These are phyloP conservation scores for Cremastinae sp. DNA, from an alignment of 2,888 invertebrate genomes.

Conservation along the genomic window DNA sequence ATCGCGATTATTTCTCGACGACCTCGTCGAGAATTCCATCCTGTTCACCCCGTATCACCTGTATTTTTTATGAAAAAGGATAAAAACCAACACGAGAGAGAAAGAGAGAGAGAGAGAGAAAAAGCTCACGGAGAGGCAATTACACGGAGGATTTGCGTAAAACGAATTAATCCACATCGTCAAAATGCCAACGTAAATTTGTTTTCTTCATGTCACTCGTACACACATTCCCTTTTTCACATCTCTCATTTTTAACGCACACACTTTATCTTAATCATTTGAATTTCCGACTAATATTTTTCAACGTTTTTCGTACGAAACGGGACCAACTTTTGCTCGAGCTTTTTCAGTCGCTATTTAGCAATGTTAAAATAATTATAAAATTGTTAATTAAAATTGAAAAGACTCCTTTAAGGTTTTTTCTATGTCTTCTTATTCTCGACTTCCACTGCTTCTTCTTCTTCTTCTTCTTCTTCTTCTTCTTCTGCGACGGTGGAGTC, in stretches of 20 bases:
- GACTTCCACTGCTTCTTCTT: slow-evolving; percentile 26
- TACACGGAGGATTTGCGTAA: slow-evolving; percentile 51
- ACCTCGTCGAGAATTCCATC: slow-evolving; percentile 36
- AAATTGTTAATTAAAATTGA: too few species aligned
- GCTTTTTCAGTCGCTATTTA: not conserved
- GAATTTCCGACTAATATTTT: too few species aligned
- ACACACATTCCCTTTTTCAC: not conserved
- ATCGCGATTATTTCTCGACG: slow-evolving; percentile 27
- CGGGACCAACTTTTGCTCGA: not conserved
- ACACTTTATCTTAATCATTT: too few species aligned
- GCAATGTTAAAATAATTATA: too few species aligned
- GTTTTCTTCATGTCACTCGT: not conserved
- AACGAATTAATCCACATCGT: slow-evolving; percentile 49
- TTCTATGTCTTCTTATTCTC: slow-evolving; percentile 21
- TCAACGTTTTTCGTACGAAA: too few species aligned
- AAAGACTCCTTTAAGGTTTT: not conserved
- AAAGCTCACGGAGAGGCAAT: slow-evolving; percentile 44
- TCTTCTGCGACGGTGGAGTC: slow-evolving; percentile 43
- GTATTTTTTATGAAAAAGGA: slow-evolving; percentile 23
- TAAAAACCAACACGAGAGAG: too few species aligned
- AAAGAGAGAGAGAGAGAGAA: too few species aligned
- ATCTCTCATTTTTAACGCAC: too few species aligned
- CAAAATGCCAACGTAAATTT: slow-evolving; percentile 19
- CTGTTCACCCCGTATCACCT: slow-evolving; percentile 27
- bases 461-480: slow-evolving; percentile 15